These are phyloP conservation scores for Sus scrofa DNA, from an alignment of 2,113 vertebrate species.

Conservation along the genomic window DNA sequence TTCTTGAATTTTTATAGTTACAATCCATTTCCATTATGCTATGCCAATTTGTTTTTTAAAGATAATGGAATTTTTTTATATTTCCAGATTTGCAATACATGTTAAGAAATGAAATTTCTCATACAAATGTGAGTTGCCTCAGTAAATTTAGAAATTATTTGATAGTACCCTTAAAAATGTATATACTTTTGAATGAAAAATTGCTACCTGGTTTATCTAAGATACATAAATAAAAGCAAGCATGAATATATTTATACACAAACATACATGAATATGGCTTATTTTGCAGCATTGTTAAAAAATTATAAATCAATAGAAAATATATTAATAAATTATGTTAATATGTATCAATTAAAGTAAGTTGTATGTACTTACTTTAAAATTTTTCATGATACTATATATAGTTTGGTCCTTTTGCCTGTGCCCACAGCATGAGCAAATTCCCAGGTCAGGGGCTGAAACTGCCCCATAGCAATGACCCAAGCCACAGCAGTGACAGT, in stretches of 20 bases:
- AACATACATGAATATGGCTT: not conserved
- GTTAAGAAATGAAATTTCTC: not conserved
- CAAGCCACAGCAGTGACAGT: no score
- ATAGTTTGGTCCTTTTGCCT: not conserved
- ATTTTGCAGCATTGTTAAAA: not conserved
- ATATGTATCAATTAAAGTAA: not conserved
- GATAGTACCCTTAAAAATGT: not conserved
- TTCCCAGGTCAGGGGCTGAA: no score
- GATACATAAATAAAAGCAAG: not conserved
- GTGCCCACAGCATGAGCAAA: no score
- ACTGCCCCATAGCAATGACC: no score
- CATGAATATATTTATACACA: not conserved
- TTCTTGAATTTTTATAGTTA: constrained; percentile 7
- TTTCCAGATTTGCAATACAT: not conserved
- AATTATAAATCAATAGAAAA: not conserved
- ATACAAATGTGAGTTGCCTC: not conserved
- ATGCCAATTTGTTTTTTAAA: not conserved
- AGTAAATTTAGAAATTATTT: not conserved
- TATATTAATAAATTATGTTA: not conserved
- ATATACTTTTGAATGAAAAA: not conserved
- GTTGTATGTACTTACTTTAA: not conserved
- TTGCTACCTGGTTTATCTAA: not conserved
- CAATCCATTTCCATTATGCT: not conserved
- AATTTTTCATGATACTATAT: not conserved
- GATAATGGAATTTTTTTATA: not conserved